Conservation (phyloP, 2,797 vertebrate genomes). For the Margarornis squamiger region DNA sequence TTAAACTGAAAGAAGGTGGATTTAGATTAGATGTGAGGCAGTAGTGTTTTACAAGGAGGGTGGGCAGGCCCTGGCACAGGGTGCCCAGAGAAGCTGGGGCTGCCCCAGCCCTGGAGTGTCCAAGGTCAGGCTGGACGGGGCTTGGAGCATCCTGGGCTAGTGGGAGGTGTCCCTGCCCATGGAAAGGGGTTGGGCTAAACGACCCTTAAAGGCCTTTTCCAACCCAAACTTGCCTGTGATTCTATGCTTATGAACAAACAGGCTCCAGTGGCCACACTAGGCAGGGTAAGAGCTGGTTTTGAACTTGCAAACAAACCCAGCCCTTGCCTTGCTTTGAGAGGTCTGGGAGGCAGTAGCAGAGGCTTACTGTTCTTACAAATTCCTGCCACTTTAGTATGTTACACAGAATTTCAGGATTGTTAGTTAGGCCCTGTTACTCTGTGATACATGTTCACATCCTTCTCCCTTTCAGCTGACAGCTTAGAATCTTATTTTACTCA, state of each 20-base stretch:
- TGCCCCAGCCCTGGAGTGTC: background rate
- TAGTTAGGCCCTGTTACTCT: background rate
- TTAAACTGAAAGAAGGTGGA: background rate
- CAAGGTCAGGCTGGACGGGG: fast-evolving
- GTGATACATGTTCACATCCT: background rate
- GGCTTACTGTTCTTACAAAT: background rate
- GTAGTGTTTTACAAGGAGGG: too few relatives aligned
- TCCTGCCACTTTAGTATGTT: fast-evolving
- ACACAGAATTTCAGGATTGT: background rate
- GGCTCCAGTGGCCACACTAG: background rate
- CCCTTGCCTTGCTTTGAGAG: background rate
- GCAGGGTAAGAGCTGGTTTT: fast-evolving
- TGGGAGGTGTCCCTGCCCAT: background rate
- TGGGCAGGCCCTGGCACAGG: background rate
- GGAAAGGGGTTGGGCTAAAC: background rate
- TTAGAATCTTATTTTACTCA: background rate
- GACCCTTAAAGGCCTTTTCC: background rate
- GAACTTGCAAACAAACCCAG: background rate
- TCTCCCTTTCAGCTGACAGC: background rate
- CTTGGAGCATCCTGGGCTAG: fast-evolving
- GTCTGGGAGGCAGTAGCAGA: background rate
- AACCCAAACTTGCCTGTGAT: background rate
- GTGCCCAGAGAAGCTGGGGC: background rate
- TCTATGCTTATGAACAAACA: fast-evolving
- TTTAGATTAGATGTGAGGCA: background rate